Percentiles rank a stretch among this genome's conserved stretches.
Conservation (phyloP, 2,113 vertebrate species). For the Heptranchias perlo region DNA sequence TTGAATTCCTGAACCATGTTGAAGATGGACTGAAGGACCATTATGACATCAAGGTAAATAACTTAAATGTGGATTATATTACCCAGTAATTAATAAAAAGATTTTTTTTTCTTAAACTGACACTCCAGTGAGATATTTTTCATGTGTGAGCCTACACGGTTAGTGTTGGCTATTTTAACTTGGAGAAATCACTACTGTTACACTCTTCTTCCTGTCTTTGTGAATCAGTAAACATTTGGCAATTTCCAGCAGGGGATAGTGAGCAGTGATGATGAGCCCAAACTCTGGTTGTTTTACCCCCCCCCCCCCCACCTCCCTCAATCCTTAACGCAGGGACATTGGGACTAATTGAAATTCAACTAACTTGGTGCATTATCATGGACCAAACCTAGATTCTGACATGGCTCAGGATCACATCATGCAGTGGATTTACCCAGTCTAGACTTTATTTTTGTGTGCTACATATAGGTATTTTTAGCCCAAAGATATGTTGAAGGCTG, state of each 20-base stretch:
- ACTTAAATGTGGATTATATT: not conserved
- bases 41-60: conserved; percentile 93
- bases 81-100: not conserved
- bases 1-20: conserved; percentile 97
- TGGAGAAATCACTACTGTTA: not conserved
- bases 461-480: not conserved
- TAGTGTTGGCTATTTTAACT: not conserved
- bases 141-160: not conserved
- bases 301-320: too few species aligned
- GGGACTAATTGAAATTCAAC: not conserved
- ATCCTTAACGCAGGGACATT: not conserved
- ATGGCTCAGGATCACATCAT: not conserved
- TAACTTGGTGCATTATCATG: not conserved
- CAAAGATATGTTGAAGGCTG: not conserved
- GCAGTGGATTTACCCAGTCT: not conserved
- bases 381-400: not conserved
- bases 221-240: too few species aligned
- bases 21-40: conserved; percentile 98
- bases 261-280: not conserved
- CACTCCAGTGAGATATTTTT: too few species aligned
- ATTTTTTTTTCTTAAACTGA: too few species aligned
- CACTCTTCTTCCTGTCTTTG: not conserved
- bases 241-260: not conserved
- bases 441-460: not conserved
- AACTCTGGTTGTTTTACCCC: not conserved